phyloP scores from a whole-genome alignment of 2,888 invertebrate species.

The Sphaeridia pumilis region DNA sequence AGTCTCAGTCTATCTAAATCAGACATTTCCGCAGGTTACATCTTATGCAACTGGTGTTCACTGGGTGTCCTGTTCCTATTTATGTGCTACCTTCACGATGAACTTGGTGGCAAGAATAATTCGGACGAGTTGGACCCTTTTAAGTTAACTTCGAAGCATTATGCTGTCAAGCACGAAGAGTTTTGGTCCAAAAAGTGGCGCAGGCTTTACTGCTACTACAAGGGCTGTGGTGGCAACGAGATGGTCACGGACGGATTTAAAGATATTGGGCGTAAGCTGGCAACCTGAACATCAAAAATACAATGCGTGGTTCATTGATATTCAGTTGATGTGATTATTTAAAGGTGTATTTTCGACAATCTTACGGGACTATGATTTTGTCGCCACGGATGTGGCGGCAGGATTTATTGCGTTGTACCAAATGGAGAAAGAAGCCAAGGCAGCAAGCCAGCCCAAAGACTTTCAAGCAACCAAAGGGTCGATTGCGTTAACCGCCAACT shows the following conservation, averaged over 20 bases:
- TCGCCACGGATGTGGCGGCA: conserved; percentile 79
- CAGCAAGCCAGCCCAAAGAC: too few relatives aligned
- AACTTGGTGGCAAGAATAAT: conserved; percentile 47
- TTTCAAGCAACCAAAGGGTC: background rate
- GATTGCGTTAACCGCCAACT: conserved; percentile 1
- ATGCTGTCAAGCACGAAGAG: conserved; percentile 3
- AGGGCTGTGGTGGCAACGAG: conserved; percentile 17
- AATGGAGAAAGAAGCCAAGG: conserved; percentile 49
- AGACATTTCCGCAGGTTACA: conserved; percentile 52
- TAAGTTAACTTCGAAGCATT: conserved; percentile 2
- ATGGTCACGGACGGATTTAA: conserved; percentile 20
- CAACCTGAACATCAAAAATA: background rate
- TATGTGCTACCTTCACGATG: conserved; percentile 67
- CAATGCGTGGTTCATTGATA: background rate
- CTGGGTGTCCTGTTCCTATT: conserved; percentile 61
- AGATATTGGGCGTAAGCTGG: conserved; percentile 24
- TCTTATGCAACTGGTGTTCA: conserved; percentile 69
- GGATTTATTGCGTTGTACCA: conserved; percentile 73
- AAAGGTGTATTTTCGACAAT: conserved; percentile 59
- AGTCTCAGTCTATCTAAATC: too few relatives aligned
- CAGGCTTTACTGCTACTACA: conserved; percentile 19
- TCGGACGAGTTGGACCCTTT: background rate
- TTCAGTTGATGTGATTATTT: conserved; percentile 18
- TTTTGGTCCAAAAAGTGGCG: conserved; percentile 21
- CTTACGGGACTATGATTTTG: conserved; percentile 71